Evolutionary conservation across 2,113 vertebrate species (phyloP).

Genomic region (Nannobrachium achirus): DNA sequence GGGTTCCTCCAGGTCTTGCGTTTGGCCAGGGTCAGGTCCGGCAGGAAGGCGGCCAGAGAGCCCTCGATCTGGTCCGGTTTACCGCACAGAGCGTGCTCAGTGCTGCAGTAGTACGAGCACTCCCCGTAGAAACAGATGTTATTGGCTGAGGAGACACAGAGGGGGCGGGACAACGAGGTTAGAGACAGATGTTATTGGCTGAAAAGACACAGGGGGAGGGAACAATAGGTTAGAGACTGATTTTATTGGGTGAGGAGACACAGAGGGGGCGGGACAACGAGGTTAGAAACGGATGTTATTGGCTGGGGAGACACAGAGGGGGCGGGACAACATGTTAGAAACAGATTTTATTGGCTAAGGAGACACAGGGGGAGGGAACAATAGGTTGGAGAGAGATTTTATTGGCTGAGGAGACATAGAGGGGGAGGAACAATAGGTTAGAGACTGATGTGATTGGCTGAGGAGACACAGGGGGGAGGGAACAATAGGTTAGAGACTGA

Average conservation of each 20-base stretch:
- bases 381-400: neutral
- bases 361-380: too few relatives aligned
- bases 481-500: neutral
- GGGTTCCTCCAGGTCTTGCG: slow-evolving; percentile 98
- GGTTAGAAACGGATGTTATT: neutral
- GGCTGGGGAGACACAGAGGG: neutral
- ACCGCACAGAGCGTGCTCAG: slow-evolving; percentile 94
- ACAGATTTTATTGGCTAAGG: too few relatives aligned
- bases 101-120: slow-evolving; percentile 98
- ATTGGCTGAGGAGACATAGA: neutral
- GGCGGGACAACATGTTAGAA: neutral
- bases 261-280: neutral
- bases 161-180: neutral
- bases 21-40: slow-evolving; percentile 91
- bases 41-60: slow-evolving; percentile 94
- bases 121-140: slow-evolving; percentile 98
- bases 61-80: slow-evolving; percentile 96
- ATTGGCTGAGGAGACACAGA: slow-evolving; percentile 81
- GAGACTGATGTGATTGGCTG: neutral
- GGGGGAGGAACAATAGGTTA: neutral
- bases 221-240: too few relatives aligned
- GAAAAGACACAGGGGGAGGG: neutral
- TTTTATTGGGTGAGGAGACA: neutral
- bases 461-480: neutral
- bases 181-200: neutral